A percentile compares a stretch with the other conserved stretches of the same genome.
These are phyloP conservation scores for Tinea pellionella DNA, from an alignment of 2,888 invertebrate species.

Conservation along the genomic window DNA sequence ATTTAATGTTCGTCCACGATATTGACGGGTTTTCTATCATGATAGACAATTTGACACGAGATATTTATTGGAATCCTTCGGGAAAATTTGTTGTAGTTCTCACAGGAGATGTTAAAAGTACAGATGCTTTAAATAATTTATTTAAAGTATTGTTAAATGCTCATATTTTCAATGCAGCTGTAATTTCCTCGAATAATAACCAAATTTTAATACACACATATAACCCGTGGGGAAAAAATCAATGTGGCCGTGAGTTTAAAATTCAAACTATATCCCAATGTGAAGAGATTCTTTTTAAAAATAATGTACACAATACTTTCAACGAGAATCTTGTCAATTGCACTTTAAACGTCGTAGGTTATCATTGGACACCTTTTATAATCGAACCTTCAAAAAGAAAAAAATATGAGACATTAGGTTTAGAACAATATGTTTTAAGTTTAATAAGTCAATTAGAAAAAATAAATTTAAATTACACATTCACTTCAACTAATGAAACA, in stretches of 20 bases:
- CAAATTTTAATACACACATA: constrained; percentile 16
- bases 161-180: neutral
- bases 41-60: neutral
- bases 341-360: constrained; percentile 14
- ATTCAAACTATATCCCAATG: constrained; percentile 17
- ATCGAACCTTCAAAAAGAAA: constrained; percentile 6
- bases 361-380: constrained; percentile 15
- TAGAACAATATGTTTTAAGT: constrained; percentile 15
- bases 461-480: neutral
- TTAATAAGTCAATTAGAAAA: constrained; percentile 14
- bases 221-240: constrained; percentile 16
- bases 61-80: constrained; percentile 14
- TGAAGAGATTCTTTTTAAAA: neutral
- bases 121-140: neutral
- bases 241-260: constrained; percentile 18
- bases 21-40: neutral
- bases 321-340: constrained; percentile 15
- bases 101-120: neutral
- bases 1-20: neutral
- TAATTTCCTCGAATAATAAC: neutral
- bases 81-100: neutral
- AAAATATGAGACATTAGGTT: neutral
- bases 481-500: neutral
- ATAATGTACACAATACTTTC: neutral
- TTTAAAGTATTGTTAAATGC: neutral